A percentile compares a stretch with the other conserved stretches of the same genome.
Evolutionary conservation across 1,140 invertebrate species (phyloP).

Genomic region (Pomacea maculata): DNA sequence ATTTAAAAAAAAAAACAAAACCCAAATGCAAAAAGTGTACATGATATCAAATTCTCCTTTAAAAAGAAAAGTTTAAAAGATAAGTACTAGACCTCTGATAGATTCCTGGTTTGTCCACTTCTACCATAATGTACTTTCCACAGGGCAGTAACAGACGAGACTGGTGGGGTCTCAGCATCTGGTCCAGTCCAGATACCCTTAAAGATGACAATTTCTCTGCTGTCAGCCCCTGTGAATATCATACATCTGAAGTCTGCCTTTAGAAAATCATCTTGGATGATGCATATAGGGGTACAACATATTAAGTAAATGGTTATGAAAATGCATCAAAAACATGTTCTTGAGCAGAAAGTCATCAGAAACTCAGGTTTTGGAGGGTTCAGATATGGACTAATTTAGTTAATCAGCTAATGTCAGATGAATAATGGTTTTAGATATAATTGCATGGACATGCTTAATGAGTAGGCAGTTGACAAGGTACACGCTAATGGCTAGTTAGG

Average conservation of each 20-base stretch:
- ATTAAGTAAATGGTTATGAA: too few species aligned
- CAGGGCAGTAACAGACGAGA: conserved; percentile 53
- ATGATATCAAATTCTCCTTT: not conserved
- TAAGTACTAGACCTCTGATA: conserved; percentile 47
- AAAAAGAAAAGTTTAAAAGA: not conserved
- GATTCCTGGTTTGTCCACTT: conserved; percentile 44
- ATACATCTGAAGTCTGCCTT: not conserved
- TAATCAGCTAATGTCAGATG: not conserved
- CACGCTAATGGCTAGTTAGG: too few species aligned
- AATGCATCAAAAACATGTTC: too few species aligned
- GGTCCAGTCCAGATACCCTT: conserved; percentile 13
- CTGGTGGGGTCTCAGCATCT: conserved; percentile 7
- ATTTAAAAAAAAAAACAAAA: too few species aligned
- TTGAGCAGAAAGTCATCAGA: too few species aligned
- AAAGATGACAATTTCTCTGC: conserved; percentile 8
- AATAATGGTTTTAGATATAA: not conserved
- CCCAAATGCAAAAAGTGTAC: not conserved
- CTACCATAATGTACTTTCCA: conserved; percentile 54
- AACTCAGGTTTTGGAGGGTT: too few species aligned
- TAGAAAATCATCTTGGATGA: too few species aligned
- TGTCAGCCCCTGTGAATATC: not conserved
- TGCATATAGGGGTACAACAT: too few species aligned
- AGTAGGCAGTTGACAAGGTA: not conserved
- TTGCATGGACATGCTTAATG: not conserved
- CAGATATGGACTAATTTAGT: not conserved